Percentiles rank a stretch among this genome's conserved stretches.
Conservation (phyloP, 2,888 invertebrate genomes). For the Andrena trimmerana region DNA sequence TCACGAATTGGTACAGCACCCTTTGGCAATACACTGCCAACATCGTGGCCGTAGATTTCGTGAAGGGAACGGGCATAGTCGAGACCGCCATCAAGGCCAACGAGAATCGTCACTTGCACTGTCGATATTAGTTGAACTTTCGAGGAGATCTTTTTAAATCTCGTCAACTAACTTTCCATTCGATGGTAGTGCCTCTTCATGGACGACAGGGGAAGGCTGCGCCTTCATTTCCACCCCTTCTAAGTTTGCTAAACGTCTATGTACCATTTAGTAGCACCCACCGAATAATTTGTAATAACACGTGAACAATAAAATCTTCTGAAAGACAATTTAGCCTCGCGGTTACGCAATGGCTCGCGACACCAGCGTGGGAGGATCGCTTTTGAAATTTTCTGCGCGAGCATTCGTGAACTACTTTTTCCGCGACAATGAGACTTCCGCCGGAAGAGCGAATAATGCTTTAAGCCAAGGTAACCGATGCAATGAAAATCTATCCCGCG, state of each 20-base stretch:
- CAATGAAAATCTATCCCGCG: slow-evolving; percentile 62
- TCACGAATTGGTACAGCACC: slow-evolving; percentile 89
- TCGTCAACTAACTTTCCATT: too few relatives aligned
- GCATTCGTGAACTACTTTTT: slow-evolving; percentile 37
- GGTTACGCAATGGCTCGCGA: background rate
- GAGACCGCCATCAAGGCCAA: slow-evolving; percentile 84
- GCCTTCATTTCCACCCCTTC: too few relatives aligned
- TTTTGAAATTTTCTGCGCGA: slow-evolving; percentile 7
- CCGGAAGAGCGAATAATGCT: slow-evolving; percentile 78
- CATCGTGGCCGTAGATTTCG: slow-evolving; percentile 91
- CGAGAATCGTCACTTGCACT: slow-evolving; percentile 71
- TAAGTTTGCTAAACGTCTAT: too few relatives aligned
- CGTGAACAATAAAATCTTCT: background rate
- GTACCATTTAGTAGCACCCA: too few relatives aligned
- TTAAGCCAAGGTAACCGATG: slow-evolving; percentile 74
- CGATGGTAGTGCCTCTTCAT: too few relatives aligned
- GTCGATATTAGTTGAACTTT: slow-evolving; percentile 37
- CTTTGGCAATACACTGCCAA: slow-evolving; percentile 90
- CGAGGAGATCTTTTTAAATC: too few relatives aligned
- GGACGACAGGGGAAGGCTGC: too few relatives aligned
- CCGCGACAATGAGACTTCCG: slow-evolving; percentile 74
- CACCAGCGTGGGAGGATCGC: background rate
- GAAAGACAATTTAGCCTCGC: background rate
- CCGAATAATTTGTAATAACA: background rate
- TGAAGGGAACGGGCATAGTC: slow-evolving; percentile 90